phyloP scores from a whole-genome alignment of 1,140 invertebrate species.

The Penaeus japonicus region DNA sequence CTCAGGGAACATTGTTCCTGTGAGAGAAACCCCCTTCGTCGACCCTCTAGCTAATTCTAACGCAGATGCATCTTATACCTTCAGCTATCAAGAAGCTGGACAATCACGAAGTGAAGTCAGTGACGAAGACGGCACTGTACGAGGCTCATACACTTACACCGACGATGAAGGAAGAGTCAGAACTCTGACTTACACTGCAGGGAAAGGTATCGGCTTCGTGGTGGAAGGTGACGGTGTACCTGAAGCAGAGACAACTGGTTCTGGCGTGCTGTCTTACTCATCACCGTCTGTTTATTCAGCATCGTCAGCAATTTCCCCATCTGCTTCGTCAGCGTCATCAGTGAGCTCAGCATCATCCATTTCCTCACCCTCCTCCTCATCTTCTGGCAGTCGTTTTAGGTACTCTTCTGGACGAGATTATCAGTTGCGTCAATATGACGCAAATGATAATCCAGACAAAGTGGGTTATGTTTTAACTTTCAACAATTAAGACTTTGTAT shows the following conservation, averaged over 20 bases:
- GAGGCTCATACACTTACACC: constrained; percentile 62
- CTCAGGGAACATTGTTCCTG: not conserved
- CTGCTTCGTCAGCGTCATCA: not conserved
- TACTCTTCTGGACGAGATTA: not conserved
- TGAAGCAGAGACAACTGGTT: not conserved
- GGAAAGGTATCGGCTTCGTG: constrained; percentile 36
- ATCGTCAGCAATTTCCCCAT: not conserved
- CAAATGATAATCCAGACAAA: not conserved
- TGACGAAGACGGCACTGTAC: constrained; percentile 60
- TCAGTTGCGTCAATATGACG: not conserved
- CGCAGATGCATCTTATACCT: constrained; percentile 55
- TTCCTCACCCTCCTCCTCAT: not conserved
- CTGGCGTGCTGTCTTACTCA: not conserved
- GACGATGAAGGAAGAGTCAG: constrained; percentile 49
- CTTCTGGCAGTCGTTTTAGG: not conserved
- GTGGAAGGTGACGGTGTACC: constrained; percentile 11
- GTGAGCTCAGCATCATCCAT: not conserved
- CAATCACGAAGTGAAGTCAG: constrained; percentile 54
- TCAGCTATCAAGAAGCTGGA: constrained; percentile 57
- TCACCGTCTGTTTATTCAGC: not conserved
- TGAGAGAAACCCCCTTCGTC: not conserved
- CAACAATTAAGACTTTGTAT: not conserved
- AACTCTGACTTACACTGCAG: constrained; percentile 12
- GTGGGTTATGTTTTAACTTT: not conserved
- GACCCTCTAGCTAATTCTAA: constrained; percentile 33